phyloP scores from a whole-genome alignment of 53 echinoderm and acorn worm genomes.

The Echinarachnius parma region DNA sequence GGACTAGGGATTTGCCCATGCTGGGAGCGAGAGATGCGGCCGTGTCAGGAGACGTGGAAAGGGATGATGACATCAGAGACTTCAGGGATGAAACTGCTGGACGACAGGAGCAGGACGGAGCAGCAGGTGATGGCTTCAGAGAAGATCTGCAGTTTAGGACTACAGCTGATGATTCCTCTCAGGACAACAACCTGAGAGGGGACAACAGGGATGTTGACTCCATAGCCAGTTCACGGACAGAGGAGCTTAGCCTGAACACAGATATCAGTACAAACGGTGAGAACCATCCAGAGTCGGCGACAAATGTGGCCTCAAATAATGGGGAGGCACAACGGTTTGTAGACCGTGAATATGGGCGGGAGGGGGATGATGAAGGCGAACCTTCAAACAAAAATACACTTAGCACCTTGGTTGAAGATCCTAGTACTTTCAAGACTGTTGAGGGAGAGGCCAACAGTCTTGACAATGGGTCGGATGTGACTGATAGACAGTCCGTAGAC shows the following conservation, averaged over 20 bases:
- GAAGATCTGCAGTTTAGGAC: constrained; percentile 23
- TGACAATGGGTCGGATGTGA: constrained; percentile 26
- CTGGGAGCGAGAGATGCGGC: background rate
- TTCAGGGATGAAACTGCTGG: constrained; percentile 13
- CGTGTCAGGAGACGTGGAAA: background rate
- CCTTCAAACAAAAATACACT: background rate
- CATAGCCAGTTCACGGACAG: constrained; percentile 27
- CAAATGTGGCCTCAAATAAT: background rate
- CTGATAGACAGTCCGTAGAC: constrained; percentile 6
- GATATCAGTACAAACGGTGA: constrained; percentile 49
- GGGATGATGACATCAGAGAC: background rate
- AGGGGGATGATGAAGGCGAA: constrained; percentile 11
- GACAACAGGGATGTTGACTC: background rate
- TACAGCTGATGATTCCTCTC: constrained; percentile 30
- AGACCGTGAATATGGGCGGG: constrained; percentile 21
- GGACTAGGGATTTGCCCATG: background rate
- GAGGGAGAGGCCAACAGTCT: constrained; percentile 38
- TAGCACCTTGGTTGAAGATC: constrained; percentile 28
- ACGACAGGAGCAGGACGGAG: constrained; percentile 9
- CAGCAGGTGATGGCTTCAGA: background rate
- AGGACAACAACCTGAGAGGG: constrained; percentile 6
- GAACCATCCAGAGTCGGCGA: background rate
- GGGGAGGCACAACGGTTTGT: constrained; percentile 18
- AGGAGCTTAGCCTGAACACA: constrained; percentile 36
- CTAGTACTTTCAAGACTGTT: constrained; percentile 34